Base-by-base conservation (phyloP, 2,888 invertebrate genomes). In the Melanophora roralis region DNA sequence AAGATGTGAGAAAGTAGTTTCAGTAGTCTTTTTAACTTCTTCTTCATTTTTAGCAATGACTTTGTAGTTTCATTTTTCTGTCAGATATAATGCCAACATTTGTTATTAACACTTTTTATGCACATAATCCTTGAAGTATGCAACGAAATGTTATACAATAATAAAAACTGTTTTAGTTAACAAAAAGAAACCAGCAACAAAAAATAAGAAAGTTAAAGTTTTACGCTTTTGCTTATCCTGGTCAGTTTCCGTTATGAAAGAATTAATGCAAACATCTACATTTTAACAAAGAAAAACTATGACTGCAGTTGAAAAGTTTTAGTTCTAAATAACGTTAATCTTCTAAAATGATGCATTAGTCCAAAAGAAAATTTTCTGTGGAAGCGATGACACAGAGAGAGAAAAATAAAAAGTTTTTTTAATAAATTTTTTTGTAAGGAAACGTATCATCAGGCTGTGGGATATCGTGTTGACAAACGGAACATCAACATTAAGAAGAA, bases 341-440 rank as follows among this genome's bases (percentile, higher is more conserved):
- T 79, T n/a, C 79, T 75, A 72, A 79, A 79, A 79, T 79, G 79
- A 79, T 72, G 79, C 79, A 79, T 79, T 79, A 79, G 75, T n/a
- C 49, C n/a, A 38, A 75, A 60, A 79, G 7, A 69, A 53, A 51
- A 19, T 34, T 65, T 59, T 38, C 4, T 55, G n/a, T 23, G 1
- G 21, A 27, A 38, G 14, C 47, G 40, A 47, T 68, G 43, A 43
- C 43, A 47, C n/a, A 3, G 16, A 32, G 45, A 27, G 16, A 64
- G 36, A 8, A 47, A 19, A 5, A 9, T 21, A 43, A 62, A 14
- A 8, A 5, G 16, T 16, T 21, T 36, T 6, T 38, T 51, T 23
- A 19, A n/a, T 71, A 53, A 53, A 19, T 51, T 53, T 9, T 14
- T n/a, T 32, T 40, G 19, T 53, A 16, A 45, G 36, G 51, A 65